Evolutionary conservation across 1,140 invertebrate species (phyloP).

Genomic region (Holcopasites calliopsidis): DNA sequence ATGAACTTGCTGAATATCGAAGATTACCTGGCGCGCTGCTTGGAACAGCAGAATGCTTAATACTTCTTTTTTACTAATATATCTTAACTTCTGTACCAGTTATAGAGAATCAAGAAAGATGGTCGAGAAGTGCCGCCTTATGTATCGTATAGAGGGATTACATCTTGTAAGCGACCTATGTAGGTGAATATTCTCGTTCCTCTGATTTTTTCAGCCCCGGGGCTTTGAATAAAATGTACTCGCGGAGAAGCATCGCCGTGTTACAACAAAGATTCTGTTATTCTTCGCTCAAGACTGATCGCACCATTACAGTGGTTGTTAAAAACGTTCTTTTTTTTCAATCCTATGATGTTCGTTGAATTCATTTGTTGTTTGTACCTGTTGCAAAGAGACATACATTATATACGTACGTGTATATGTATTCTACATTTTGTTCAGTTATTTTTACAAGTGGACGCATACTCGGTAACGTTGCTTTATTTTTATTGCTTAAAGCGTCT

Average conservation of each 20-base stretch:
- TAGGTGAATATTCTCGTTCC: conserved; percentile 32
- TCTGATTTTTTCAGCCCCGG: conserved; percentile 25
- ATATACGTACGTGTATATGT: neutral
- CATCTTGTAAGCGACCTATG: neutral
- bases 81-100: no score
- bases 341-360: conserved; percentile 1
- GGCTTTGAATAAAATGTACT: conserved; percentile 7
- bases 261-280: conserved; percentile 17
- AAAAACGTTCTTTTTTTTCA: conserved; percentile 3
- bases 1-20: no score
- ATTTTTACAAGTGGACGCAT: neutral
- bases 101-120: no score
- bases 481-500: neutral
- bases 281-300: conserved; percentile 40
- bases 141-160: conserved; percentile 9
- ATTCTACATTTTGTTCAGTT: neutral
- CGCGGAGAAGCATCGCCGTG: neutral
- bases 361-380: conserved; percentile 13
- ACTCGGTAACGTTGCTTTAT: neutral
- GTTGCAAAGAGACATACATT: neutral
- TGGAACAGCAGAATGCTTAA: no score
- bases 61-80: no score
- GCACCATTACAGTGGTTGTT: conserved; percentile 20
- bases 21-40: no score
- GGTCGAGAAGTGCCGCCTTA: conserved; percentile 51